phyloP scores from a whole-genome alignment of 2,888 invertebrate genomes.

The Adineta ricciae region DNA sequence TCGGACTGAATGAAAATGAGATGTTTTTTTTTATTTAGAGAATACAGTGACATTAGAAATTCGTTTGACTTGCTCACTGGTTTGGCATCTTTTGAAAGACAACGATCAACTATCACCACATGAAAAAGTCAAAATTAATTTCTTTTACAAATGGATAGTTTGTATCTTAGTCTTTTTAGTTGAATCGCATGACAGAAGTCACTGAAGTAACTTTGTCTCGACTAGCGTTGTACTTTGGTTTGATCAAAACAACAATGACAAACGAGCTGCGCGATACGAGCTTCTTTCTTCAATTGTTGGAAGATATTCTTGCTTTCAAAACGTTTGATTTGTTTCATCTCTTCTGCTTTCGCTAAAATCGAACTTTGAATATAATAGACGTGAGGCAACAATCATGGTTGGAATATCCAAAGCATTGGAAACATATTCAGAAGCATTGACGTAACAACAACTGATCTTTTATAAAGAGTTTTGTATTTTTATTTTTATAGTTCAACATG shows the following conservation, averaged over 20 bases:
- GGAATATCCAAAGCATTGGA: slow-evolving; percentile 18
- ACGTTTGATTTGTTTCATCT: not conserved
- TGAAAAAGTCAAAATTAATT: not conserved
- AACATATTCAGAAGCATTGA: slow-evolving; percentile 1
- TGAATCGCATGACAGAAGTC: not conserved
- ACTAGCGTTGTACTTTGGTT: slow-evolving; percentile 6
- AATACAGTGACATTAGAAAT: not conserved
- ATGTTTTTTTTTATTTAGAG: not conserved
- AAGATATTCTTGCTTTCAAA: not conserved
- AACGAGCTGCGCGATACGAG: not conserved
- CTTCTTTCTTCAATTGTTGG: not conserved
- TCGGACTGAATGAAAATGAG: not conserved
- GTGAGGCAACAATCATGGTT: not conserved
- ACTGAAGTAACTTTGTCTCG: not conserved
- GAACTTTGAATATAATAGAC: not conserved
- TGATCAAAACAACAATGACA: not conserved
- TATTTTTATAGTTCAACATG: not conserved
- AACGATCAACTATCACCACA: not conserved
- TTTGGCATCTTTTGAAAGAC: not conserved
- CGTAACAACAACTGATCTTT: not conserved
- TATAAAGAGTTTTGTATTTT: not conserved
- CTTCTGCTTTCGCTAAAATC: no score
- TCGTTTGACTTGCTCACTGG: slow-evolving; percentile 5
- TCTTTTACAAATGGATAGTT: no score
- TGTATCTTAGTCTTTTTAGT: no score